phyloP scores from a whole-genome alignment of 1,140 invertebrate genomes.

The Zophobas atratus region DNA sequence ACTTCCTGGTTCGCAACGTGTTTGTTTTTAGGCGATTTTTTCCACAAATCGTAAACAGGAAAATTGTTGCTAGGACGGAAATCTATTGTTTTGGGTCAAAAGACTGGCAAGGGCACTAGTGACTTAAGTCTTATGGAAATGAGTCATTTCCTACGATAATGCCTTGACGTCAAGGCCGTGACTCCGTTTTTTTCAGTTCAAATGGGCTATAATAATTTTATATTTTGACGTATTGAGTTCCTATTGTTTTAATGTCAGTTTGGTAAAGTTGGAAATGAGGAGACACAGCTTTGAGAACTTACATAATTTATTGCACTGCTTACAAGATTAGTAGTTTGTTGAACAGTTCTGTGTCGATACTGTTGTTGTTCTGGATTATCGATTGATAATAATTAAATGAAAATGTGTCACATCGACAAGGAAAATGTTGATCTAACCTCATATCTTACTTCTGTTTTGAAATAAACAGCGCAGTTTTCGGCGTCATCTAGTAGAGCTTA shows the following conservation, averaged over 20 bases:
- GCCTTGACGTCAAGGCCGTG: conserved; percentile 22
- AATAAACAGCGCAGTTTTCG: conserved; percentile 11
- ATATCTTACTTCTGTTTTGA: conserved; percentile 35
- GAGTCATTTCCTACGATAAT: conserved; percentile 17
- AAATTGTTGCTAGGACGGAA: not conserved
- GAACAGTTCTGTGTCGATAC: conserved; percentile 15
- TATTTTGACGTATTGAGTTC: not conserved
- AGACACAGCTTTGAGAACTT: not conserved
- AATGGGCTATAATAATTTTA: conserved; percentile 11
- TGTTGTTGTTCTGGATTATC: conserved; percentile 17
- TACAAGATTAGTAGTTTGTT: conserved; percentile 9
- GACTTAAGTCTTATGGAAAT: conserved; percentile 21
- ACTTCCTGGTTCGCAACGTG: conserved; percentile 36
- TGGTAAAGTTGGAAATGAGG: not conserved
- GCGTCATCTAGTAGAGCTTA: not conserved
- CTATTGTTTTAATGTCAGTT: not conserved
- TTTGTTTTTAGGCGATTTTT: not conserved
- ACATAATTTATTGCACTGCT: not conserved
- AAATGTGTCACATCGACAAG: conserved; percentile 35
- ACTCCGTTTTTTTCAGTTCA: conserved; percentile 29
- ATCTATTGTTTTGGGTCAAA: conserved; percentile 2
- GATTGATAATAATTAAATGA: conserved; percentile 28
- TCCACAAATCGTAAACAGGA: conserved; percentile 23
- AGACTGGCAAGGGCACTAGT: conserved; percentile 8
- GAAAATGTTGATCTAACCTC: conserved; percentile 46